A percentile compares a stretch with the other conserved stretches of the same genome.
Conservation (phyloP, 2,888 invertebrate genomes). For the Oscheius myriophilus region DNA sequence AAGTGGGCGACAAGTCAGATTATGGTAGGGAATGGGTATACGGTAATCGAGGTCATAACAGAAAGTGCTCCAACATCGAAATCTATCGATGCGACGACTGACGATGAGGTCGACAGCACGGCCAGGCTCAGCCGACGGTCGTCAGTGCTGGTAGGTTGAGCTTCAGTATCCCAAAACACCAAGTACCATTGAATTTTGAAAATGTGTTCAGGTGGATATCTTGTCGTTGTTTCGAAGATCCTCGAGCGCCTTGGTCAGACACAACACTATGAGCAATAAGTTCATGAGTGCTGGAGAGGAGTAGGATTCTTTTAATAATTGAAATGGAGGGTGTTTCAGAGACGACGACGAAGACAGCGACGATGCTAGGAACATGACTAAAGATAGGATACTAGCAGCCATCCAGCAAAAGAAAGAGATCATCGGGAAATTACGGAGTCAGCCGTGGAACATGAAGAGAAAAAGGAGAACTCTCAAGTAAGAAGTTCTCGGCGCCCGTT, state of each 20-base stretch:
- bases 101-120: conserved; percentile 52
- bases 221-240: conserved; percentile 68
- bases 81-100: conserved; percentile 44
- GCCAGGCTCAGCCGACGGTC: conserved; percentile 50
- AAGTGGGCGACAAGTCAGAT: conserved; percentile 16
- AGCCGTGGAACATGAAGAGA: conserved; percentile 72
- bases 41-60: not conserved
- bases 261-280: conserved; percentile 41
- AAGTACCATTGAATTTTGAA: not conserved
- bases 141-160: conserved; percentile 47
- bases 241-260: conserved; percentile 56
- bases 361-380: conserved; percentile 42
- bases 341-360: conserved; percentile 62
- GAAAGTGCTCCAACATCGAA: conserved; percentile 52
- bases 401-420: conserved; percentile 72
- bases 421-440: conserved; percentile 69
- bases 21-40: not conserved
- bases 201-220: conserved; percentile 59
- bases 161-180: not conserved
- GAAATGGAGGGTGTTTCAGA: conserved; percentile 40
- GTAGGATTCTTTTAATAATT: conserved; percentile 30
- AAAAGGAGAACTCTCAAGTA: conserved; percentile 70
- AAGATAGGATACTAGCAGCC: conserved; percentile 69
- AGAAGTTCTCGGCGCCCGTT: too few species aligned
- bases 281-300: conserved; percentile 46